Evolutionary conservation across 2,113 vertebrate genomes (phyloP), one percentile per base, ranked within the genome.

Genomic region (Vulpes lagopus): DNA sequence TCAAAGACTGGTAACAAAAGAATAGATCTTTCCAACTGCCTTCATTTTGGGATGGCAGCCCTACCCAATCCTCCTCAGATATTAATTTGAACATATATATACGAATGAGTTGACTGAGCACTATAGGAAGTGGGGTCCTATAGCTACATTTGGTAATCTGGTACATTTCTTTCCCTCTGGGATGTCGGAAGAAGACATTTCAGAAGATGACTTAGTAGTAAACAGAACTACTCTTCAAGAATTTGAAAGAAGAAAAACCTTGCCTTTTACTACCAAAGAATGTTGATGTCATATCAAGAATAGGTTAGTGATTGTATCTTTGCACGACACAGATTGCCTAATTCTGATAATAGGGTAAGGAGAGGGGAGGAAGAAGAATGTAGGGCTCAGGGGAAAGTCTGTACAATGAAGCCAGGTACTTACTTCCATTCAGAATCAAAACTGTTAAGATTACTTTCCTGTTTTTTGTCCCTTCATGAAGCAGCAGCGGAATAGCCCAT

Each of bases 191-290:
- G 80, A 91, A 35, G 65, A 17, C 80, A 82, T 51, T 93, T 89
- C 32, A 65, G 89, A 92, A 74, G 25, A 76, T 53, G 12, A 43
- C 30, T 89, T 73, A 4, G 2, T 23, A 27, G 11, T 38, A 79
- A 90, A 49, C 38, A 88, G 69, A 79, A 89, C 17, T 73, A 81
- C 23, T 86, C 43, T 15, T 53, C 19, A 81, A 80, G 20, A 94
- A 64, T 51, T 71, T 76, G 30, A 73, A 59, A 89, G 27, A 80
- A 91, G 38, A 85, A 94, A 96, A 83, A 64, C 69, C 27, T 86
- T 86, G 11, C 6, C 67, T 96, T 92, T 88, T 49, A 64, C 35
- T 65, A 11, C 25, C 35, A 84, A 67, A 60, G 22, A 95, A 51
- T 64, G 2, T 67, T 25, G n/a, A 67, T 30, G 9, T 23, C 9